phyloP scores from a whole-genome alignment of 2,113 vertebrate genomes.

The Heptranchias perlo region DNA sequence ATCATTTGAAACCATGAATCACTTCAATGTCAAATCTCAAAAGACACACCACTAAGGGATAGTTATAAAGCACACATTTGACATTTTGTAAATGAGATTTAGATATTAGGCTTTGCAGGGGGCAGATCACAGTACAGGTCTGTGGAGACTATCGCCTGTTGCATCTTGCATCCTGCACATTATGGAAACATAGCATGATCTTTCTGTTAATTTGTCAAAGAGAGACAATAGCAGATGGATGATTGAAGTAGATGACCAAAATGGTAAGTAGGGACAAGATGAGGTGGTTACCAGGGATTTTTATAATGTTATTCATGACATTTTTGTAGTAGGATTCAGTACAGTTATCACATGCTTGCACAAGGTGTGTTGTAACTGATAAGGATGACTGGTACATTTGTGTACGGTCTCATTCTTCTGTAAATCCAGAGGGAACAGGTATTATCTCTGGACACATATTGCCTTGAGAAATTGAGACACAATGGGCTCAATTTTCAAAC shows the following conservation, averaged over 20 bases:
- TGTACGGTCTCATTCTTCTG: background rate
- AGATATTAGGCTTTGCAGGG: background rate
- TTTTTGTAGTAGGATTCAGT: background rate
- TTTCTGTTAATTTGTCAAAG: background rate
- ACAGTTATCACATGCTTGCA: background rate
- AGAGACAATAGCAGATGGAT: background rate
- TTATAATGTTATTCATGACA: background rate
- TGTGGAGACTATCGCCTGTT: background rate
- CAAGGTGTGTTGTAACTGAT: background rate
- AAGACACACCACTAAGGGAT: background rate
- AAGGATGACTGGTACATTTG: background rate
- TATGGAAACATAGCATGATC: background rate
- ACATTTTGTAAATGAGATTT: background rate
- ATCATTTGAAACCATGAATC: background rate
- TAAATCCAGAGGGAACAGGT: background rate
- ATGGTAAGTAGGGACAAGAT: background rate
- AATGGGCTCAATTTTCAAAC: too few relatives aligned
- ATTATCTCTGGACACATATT: background rate
- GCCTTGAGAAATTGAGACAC: background rate
- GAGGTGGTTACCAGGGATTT: background rate
- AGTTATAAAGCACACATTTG: background rate
- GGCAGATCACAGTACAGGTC: background rate
- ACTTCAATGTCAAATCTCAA: background rate
- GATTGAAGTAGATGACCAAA: background rate
- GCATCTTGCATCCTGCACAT: background rate